Evolutionary conservation across 2,888 invertebrate genomes (phyloP).

Genomic region (Napeogenes inachia): DNA sequence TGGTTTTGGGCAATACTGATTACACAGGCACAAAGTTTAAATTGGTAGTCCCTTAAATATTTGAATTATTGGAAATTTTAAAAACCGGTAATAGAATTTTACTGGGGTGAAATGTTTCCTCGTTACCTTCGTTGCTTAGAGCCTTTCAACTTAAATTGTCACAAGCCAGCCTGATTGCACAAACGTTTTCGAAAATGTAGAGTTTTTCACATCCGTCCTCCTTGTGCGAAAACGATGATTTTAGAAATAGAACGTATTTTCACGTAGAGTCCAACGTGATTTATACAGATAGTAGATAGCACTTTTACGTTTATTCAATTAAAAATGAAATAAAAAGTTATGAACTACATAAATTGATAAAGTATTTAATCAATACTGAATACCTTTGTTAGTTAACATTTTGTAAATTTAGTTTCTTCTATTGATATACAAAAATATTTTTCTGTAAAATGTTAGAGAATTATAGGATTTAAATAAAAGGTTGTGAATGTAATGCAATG

Average conservation of each 20-base stretch:
- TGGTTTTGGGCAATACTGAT: background rate
- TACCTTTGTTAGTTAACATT: no score
- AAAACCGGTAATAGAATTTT: constrained; percentile 52
- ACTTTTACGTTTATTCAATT: no score
- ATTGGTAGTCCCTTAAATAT: constrained; percentile 17
- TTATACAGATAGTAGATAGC: no score
- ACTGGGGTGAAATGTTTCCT: constrained; percentile 45
- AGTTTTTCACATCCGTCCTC: constrained; percentile 52
- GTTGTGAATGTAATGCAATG: no score
- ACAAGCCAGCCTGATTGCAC: constrained; percentile 70
- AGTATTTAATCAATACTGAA: no score
- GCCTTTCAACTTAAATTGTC: constrained; percentile 56
- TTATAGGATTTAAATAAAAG: no score
- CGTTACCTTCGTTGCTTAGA: constrained; percentile 46
- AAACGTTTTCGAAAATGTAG: constrained; percentile 60
- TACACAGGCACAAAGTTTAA: constrained; percentile 5
- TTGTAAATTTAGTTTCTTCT: no score
- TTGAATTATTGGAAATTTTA: constrained; percentile 10
- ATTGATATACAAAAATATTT: no score
- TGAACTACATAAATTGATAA: no score
- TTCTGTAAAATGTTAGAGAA: background rate
- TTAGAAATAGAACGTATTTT: constrained; percentile 32
- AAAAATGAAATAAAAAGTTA: no score
- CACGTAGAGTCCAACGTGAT: background rate
- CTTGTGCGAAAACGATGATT: constrained; percentile 38